Base-by-base conservation (phyloP, 2,797 vertebrate genomes). In the Denticeps clupeoides region DNA sequence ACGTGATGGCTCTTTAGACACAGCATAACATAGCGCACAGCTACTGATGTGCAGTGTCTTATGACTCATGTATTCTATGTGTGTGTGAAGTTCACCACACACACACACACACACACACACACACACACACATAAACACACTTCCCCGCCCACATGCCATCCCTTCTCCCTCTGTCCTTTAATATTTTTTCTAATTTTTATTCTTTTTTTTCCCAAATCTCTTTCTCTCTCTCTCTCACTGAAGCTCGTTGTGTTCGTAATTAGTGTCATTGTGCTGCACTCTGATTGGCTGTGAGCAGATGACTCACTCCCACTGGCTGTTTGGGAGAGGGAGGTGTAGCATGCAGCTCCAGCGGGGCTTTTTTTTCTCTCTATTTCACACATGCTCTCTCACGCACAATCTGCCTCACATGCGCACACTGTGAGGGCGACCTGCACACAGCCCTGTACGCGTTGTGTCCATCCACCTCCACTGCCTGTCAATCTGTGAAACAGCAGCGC, bases 281-380 rank as follows among this genome's bases (percentile, higher is more conserved):
- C 9, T 49, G 53, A 83, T 83, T 83, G 83, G 83, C 58, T 67
- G 65, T 71, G 55, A 31, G 56, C 64, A 64, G 77, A 75, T 86
- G 82, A 84, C 69, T 84, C 82, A 83, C 66, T 78, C 68, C 65
- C 70, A 74, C 76, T 75, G 71, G 75, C 76, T 77, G 70, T 72
- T 70, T 71, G 47, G 49, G 56, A 68, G 65, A 71, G 74, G 66
- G 69, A 58, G 57, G 63, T 67, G 42, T n/a, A 35, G 64, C 60
- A 53, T 58, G 62, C 59, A 56, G n/a, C n/a, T n/a, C n/a, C n/a
- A n/a, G n/a, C n/a, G n/a, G n/a, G 59, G 68, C 66, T 49, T 55
- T 60, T 49, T 67, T 67, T 43, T 23, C 19, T 40, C 15, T 16
- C 23, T 13, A 26, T 29, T 38, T 13, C 13, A 25, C 18, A n/a